Evolutionary conservation across 2,888 invertebrate species (phyloP), one percentile per base, ranked within the genome.

Genomic region (Drosophila gaucha): DNA sequence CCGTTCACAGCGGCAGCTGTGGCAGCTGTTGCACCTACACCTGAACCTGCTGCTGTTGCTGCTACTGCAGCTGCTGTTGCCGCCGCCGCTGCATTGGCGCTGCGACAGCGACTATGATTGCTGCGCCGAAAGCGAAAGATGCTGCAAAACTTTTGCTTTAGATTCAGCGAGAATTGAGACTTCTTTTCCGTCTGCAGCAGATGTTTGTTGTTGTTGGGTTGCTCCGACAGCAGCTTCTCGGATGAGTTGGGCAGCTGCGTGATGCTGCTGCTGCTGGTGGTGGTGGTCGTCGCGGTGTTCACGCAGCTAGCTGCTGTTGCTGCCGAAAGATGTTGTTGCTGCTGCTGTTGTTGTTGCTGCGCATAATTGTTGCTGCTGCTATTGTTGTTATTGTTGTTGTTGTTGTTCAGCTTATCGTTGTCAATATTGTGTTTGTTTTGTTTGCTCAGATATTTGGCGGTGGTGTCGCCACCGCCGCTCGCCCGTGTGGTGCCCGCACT

Each of bases 141-240:
- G 92, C 96, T 96, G 91, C 96, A 97, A 88, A 97, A 94, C 46
- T 96, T 96, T 90, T 96, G 96, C 91, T 96, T 97, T 65, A 97
- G 93, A 91, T 95, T 95, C 59, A 95, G 91, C 4, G 96, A 95
- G 89, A 96, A 94, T 78, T 96, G 93, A 12, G 95, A 94, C 91
- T 95, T 95, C 89, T 95, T 95, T 51, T 94, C 91, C 30, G 76
- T 74, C 24, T 89, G 87, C 64, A 89, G 58, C 12, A 85, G 66
- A 38, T 82, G 86, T 66, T 90, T 91, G 44, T 86, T 86, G 57
- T 86, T 88, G 55, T 83, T 86, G n/a, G 67, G 44, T 16, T 44
- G 62, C 18, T 66, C 69, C 12, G 28, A 30, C 52, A 33, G 39
- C 28, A 24, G 51, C 38, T 60, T 73, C 14, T 60, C 68, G 0